Conservation (phyloP, 2,888 invertebrate genomes). For the Furcula furcula region DNA sequence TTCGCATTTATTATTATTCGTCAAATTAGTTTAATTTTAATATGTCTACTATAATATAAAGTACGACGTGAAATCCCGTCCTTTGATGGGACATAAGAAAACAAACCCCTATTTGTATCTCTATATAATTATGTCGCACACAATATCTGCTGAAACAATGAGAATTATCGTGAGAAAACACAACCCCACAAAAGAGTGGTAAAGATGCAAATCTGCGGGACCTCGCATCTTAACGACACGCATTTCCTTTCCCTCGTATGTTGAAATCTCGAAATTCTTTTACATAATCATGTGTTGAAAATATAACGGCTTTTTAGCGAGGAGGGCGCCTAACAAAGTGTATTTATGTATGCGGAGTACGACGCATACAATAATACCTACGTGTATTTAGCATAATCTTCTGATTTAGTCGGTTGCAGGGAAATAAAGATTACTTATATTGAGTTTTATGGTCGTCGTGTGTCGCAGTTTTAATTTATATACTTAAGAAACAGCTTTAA, state of each 20-base stretch:
- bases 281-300: slow-evolving; percentile 80
- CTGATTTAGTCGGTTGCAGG: slow-evolving; percentile 39
- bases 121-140: slow-evolving; percentile 11
- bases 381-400: slow-evolving; percentile 73
- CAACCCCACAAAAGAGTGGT: slow-evolving; percentile 55
- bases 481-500: slow-evolving; percentile 33
- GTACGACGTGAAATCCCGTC: no score
- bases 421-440: slow-evolving; percentile 47
- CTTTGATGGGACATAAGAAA: no score
- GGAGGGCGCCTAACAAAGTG: slow-evolving; percentile 63
- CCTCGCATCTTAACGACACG: slow-evolving; percentile 69
- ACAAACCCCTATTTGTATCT: no score
- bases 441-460: slow-evolving; percentile 33
- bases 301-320: slow-evolving; percentile 74
- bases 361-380: slow-evolving; percentile 58
- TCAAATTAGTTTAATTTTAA: no score
- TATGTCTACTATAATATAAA: no score
- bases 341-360: slow-evolving; percentile 55
- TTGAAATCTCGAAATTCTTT: slow-evolving; percentile 71
- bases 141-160: slow-evolving; percentile 29
- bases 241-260: slow-evolving; percentile 63
- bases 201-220: slow-evolving; percentile 67
- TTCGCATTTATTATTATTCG: no score
- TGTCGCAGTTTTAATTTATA: slow-evolving; percentile 29
- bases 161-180: slow-evolving; percentile 53